These are phyloP conservation scores for Eupsilia transversa DNA, from an alignment of 2,888 invertebrate genomes.

Conservation along the genomic window DNA sequence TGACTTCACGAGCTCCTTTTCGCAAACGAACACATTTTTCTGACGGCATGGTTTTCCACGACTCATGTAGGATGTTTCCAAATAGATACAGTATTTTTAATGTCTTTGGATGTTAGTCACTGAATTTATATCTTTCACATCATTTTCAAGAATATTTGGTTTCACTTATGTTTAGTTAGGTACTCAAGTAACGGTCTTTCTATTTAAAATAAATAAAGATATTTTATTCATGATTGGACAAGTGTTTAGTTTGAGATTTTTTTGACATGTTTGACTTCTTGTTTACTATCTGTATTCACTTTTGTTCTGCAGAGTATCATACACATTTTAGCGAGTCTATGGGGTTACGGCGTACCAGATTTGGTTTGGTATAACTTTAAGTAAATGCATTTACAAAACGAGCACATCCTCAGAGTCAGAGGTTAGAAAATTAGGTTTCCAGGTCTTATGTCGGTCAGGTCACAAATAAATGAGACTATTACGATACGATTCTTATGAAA, in stretches of 20 bases:
- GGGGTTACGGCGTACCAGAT: background rate
- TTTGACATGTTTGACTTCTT: slow-evolving; percentile 19
- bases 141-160: background rate
- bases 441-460: too few species aligned
- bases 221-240: background rate
- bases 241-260: background rate
- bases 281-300: slow-evolving; percentile 2
- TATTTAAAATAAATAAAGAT: background rate
- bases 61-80: background rate
- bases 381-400: background rate
- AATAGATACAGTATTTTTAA: too few species aligned
- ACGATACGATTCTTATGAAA: too few species aligned
- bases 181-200: background rate
- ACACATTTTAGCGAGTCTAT: background rate
- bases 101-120: too few species aligned
- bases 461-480: too few species aligned
- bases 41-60: background rate
- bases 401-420: too few species aligned
- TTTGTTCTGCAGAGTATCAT: background rate
- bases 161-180: background rate
- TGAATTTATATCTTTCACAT: background rate
- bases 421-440: too few species aligned
- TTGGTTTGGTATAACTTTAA: too few species aligned
- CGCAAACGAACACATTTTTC: background rate
- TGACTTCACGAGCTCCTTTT: background rate